A percentile compares a stretch with the other conserved stretches of the same genome.
These are phyloP conservation scores for Micromesistius poutassou DNA, from an alignment of 2,797 vertebrate genomes.

Conservation along the genomic window DNA sequence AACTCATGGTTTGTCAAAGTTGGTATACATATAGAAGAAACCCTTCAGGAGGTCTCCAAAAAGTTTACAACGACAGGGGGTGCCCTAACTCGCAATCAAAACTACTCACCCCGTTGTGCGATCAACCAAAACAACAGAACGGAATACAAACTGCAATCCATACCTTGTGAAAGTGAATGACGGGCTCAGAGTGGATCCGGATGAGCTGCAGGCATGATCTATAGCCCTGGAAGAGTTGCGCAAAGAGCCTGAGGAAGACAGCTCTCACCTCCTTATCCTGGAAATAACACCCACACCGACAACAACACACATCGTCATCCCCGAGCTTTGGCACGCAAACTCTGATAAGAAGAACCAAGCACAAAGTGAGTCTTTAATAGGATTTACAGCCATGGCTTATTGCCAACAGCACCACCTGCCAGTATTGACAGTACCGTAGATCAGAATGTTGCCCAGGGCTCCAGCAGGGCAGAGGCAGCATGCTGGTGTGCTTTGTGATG, in stretches of 20 bases:
- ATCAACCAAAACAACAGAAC: conserved; percentile 7
- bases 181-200: conserved; percentile 94
- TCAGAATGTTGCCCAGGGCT: not conserved
- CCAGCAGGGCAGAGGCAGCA: not conserved
- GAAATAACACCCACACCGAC: conserved; percentile 6
- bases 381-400: not conserved
- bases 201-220: conserved; percentile 97
- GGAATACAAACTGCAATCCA: conserved; percentile 25
- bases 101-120: too few species aligned
- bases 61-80: too few species aligned
- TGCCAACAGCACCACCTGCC: not conserved
- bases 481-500: conserved; percentile 17
- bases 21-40: too few species aligned
- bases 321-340: conserved; percentile 9
- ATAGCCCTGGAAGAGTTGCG: conserved; percentile 98
- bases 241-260: conserved; percentile 95
- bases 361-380: not conserved
- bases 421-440: not conserved
- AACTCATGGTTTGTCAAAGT: too few species aligned
- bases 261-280: conserved; percentile 98
- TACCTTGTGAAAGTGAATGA: conserved; percentile 99
- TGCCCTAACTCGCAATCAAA: too few species aligned
- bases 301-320: conserved; percentile 30
- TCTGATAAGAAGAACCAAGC: not conserved
- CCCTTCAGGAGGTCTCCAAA: too few species aligned